These are phyloP conservation scores for Prionailurus bengalensis DNA, from an alignment of 2,113 vertebrate genomes.

Conservation along the genomic window DNA sequence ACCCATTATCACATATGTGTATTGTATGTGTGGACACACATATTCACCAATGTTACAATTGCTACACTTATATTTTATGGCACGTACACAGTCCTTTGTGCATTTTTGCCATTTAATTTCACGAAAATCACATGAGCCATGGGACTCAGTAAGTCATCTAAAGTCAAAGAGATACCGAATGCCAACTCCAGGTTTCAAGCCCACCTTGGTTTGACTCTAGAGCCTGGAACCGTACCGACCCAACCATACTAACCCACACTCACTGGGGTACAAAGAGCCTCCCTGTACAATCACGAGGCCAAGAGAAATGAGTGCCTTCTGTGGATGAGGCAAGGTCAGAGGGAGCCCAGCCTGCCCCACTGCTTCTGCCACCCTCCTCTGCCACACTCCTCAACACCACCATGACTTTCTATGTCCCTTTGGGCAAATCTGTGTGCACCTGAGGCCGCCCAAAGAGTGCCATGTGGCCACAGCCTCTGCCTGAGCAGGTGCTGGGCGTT, in stretches of 20 bases:
- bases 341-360: neutral
- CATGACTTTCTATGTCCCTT: neutral
- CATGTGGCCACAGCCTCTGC: neutral
- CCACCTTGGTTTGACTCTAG: neutral
- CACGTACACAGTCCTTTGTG: neutral
- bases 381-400: neutral
- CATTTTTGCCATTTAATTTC: neutral
- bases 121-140: neutral
- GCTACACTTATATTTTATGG: neutral
- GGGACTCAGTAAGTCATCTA: neutral
- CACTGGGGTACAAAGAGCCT: neutral
- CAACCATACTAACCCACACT: neutral
- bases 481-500: fast-evolving
- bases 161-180: neutral
- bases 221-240: neutral
- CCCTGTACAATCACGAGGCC: neutral
- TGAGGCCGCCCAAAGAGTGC: neutral
- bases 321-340: neutral
- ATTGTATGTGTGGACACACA: neutral
- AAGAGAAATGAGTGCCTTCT: neutral
- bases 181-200: neutral
- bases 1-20: neutral
- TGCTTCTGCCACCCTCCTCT: neutral
- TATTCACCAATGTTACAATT: neutral
- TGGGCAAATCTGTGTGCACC: neutral